Evolutionary conservation across 2,113 vertebrate species (phyloP).

Genomic region (Orientallactaga bullata): DNA sequence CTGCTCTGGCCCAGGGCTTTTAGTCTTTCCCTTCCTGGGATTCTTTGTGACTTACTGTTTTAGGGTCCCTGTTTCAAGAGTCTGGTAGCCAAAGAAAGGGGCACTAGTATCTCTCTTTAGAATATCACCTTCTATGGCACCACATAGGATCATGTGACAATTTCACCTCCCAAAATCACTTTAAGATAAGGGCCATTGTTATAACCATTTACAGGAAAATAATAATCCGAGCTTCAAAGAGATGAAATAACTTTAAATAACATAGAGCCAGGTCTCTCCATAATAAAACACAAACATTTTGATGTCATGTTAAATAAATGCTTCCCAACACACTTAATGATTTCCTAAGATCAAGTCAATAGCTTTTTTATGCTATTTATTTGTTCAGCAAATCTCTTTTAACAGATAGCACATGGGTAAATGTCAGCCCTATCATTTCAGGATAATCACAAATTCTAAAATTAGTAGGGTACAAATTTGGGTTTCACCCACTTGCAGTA

Average conservation of each 20-base stretch:
- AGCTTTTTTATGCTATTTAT: slow-evolving; percentile 18
- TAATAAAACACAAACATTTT: slow-evolving; percentile 8
- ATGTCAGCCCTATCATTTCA: slow-evolving; percentile 41
- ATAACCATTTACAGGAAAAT: neutral
- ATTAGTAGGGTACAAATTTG: slow-evolving; percentile 45
- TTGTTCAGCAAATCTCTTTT: slow-evolving; percentile 61
- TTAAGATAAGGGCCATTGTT: neutral
- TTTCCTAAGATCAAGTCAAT: slow-evolving; percentile 53
- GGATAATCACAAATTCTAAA: slow-evolving; percentile 56
- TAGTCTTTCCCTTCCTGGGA: neutral
- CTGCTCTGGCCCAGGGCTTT: neutral
- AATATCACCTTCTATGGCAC: neutral
- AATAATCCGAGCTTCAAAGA: neutral
- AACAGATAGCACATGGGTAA: slow-evolving; percentile 50
- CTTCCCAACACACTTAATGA: slow-evolving; percentile 19
- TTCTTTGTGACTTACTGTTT: neutral
- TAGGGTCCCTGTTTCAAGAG: neutral
- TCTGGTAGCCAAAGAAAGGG: neutral
- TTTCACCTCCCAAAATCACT: neutral
- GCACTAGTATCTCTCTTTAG: neutral
- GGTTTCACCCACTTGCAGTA: neutral
- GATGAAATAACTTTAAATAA: neutral
- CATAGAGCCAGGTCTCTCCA: neutral
- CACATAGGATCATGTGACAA: neutral
- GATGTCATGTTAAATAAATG: slow-evolving; percentile 7